Evolutionary conservation across 2,888 invertebrate species (phyloP).

Genomic region (Coleophora deauratella): DNA sequence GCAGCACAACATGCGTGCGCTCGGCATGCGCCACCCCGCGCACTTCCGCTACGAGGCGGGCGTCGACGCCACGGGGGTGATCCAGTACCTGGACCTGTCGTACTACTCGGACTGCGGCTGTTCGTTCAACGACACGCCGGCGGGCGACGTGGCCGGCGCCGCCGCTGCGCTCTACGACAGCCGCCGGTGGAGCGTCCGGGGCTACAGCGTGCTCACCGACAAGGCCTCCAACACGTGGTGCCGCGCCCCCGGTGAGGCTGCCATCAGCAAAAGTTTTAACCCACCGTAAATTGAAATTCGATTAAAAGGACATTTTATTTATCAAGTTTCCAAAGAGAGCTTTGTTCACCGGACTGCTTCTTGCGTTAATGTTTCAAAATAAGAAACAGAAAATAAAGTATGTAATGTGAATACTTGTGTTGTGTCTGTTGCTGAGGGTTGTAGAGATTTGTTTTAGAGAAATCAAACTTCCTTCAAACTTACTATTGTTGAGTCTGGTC

Average conservation of each 20-base stretch:
- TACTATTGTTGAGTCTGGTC: no score
- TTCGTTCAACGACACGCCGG: conserved; percentile 46
- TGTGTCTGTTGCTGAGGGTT: no score
- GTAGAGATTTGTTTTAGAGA: no score
- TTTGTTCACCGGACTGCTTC: no score
- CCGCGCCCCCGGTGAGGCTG: conserved; percentile 78
- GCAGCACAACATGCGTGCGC: conserved; percentile 76
- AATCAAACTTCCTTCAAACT: no score
- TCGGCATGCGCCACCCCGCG: conserved; percentile 72
- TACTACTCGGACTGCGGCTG: conserved; percentile 54
- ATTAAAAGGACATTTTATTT: no score
- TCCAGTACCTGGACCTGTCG: conserved; percentile 68
- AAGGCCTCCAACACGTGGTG: conserved; percentile 78
- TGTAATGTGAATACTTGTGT: no score
- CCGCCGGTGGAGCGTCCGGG: conserved; percentile 53
- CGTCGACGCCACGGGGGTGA: no score
- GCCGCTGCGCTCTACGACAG: conserved; percentile 70
- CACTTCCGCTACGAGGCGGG: conserved; percentile 68
- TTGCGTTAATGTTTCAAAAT: no score
- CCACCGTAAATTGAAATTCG: no score
- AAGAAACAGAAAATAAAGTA: no score
- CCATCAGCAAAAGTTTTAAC: background rate
- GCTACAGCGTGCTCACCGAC: conserved; percentile 76
- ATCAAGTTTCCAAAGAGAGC: no score
- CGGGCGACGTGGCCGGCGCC: conserved; percentile 27